Evolutionary conservation across 2,797 vertebrate species (phyloP), one percentile per base, ranked within the genome.

Genomic region (Oreonectes daqikongensis): DNA sequence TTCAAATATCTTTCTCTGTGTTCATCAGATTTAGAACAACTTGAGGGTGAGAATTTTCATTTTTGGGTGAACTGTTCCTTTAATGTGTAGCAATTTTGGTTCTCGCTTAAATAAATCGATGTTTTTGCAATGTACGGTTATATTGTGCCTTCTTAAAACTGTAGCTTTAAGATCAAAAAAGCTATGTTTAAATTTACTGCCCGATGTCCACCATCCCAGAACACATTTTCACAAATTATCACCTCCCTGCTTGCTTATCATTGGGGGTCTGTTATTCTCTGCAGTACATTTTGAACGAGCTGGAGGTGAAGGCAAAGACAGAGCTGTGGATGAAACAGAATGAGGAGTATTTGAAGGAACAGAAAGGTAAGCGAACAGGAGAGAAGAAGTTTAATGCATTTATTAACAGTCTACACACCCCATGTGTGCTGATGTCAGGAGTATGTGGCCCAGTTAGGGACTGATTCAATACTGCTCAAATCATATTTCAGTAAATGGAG

Each of bases 291-390:
- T 93, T 99, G 83, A 95, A 94, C 0, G 96, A 98, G 32, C 85
- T 86, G 0, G 97, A 99, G 87, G 93, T 97, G 42, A 85, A 95
- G 28, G 94, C 96, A 82, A 99, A 99, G 91, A 95, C 95, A 0
- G 94, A 95, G 77, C 91, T 99, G 69, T 99, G 97, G 97, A 96
- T 96, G 93, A 95, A 93, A 80, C 96, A 99, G 88, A 98, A 99
- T 2, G 95, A 93, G 0, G 97, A 99, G 72, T 99, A 98, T 89
- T 89, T 99, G 81, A 92, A 89, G 46, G 96, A 99, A 84, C 97
- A 99, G 87, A 93, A 94, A 89, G 97, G 97, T 97, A 82, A 89
- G 84, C 57, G 9, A 53, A 55, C 15, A 66, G 40, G 2, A 61
- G 17, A 42, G 72, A 22, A 53, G 17, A 2, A 65, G 63, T 53